Evolutionary conservation across 2,888 invertebrate genomes (phyloP).

Genomic region (Amblyjoppa fuscipennis): DNA sequence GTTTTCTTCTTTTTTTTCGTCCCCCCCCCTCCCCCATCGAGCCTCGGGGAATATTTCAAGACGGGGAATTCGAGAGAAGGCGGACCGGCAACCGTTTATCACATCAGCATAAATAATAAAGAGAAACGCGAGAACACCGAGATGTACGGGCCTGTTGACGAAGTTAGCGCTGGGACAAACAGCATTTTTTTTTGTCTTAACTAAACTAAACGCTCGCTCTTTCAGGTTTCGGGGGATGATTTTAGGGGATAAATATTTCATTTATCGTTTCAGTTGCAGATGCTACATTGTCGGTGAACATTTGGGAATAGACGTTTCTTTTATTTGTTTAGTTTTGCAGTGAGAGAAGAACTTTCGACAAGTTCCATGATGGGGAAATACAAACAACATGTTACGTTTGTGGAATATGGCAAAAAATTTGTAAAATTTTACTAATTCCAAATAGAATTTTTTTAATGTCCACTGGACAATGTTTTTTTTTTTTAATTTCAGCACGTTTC

Average conservation of each 20-base stretch:
- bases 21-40: conserved; percentile 9
- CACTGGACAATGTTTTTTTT: no score
- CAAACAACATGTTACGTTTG: not conserved
- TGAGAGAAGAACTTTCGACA: not conserved
- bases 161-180: conserved; percentile 58
- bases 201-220: conserved; percentile 10
- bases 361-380: not conserved
- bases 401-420: not conserved
- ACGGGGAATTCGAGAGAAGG: conserved; percentile 72
- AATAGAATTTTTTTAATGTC: not conserved
- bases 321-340: not conserved
- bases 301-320: not conserved
- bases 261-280: not conserved
- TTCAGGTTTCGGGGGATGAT: not conserved
- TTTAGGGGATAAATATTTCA: not conserved
- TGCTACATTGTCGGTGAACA: not conserved
- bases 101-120: conserved; percentile 77
- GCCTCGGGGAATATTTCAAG: conserved; percentile 77
- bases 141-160: conserved; percentile 68
- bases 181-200: conserved; percentile 31
- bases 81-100: conserved; percentile 74
- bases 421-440: not conserved
- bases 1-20: conserved; percentile 55
- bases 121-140: conserved; percentile 60
- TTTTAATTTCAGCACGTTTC: no score